Conservation (phyloP, 2,888 invertebrate genomes). For the Pammene fasciana region DNA sequence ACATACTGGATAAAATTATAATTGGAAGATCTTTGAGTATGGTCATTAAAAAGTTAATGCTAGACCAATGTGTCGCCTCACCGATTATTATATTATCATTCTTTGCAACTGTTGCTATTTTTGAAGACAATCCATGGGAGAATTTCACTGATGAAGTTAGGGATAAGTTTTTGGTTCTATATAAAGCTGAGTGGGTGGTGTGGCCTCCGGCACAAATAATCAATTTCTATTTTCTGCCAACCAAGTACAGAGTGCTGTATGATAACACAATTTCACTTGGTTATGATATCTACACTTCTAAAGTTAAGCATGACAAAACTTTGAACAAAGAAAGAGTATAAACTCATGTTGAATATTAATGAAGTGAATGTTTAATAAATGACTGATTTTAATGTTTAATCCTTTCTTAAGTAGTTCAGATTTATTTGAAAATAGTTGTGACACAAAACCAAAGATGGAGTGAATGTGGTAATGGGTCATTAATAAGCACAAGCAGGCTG, state of each 20-base stretch:
- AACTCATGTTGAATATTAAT: neutral
- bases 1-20: constrained; percentile 87
- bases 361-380: constrained; percentile 22
- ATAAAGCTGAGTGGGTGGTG: constrained; percentile 94
- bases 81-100: constrained; percentile 91
- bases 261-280: constrained; percentile 93
- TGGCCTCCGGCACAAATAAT: constrained; percentile 97
- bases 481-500: neutral
- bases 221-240: constrained; percentile 95
- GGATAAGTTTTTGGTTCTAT: constrained; percentile 89
- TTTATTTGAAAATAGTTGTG: neutral
- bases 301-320: constrained; percentile 85
- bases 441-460: constrained; percentile 4
- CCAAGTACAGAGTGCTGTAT: constrained; percentile 92
- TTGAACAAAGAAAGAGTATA: constrained; percentile 41
- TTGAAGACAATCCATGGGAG: constrained; percentile 85
- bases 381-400: neutral
- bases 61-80: constrained; percentile 93
- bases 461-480: neutral
- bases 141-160: constrained; percentile 87
- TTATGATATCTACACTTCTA: constrained; percentile 93
- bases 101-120: constrained; percentile 88
- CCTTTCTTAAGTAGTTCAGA: constrained; percentile 2
- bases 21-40: constrained; percentile 86
- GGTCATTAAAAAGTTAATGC: constrained; percentile 89